phyloP scores from a whole-genome alignment of 2,113 vertebrate genomes.

The Formicarius rufipectus region DNA sequence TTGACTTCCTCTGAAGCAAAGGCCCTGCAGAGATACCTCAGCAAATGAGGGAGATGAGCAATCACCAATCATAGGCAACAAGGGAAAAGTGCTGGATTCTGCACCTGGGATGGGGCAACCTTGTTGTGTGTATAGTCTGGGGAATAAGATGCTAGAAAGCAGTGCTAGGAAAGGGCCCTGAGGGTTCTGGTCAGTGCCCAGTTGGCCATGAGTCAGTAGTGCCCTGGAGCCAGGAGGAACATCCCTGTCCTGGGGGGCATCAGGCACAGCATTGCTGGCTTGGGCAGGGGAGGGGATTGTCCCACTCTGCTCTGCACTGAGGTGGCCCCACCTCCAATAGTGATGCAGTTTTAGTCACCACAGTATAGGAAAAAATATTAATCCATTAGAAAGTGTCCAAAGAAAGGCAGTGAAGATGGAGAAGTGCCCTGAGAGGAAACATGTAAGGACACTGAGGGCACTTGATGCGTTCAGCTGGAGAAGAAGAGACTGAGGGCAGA shows the following conservation, averaged over 20 bases:
- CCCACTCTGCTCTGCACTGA: fast-evolving
- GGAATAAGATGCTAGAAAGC: not conserved
- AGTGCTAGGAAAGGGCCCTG: not conserved
- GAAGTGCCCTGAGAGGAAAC: not conserved
- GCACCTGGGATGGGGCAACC: fast-evolving
- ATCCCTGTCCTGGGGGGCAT: not conserved
- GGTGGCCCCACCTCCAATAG: fast-evolving
- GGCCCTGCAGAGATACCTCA: not conserved
- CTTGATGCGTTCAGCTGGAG: not conserved
- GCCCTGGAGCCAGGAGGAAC: not conserved
- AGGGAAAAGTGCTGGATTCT: not conserved
- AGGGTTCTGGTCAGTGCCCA: not conserved
- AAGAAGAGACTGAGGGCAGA: not conserved
- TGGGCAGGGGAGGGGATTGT: fast-evolving
- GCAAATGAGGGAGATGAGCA: not conserved
- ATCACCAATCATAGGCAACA: fast-evolving
- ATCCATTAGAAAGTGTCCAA: not conserved
- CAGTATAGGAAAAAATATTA: not conserved
- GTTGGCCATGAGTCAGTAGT: not conserved
- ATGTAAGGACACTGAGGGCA: not conserved
- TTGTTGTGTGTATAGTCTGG: fast-evolving
- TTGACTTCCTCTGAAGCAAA: not conserved
- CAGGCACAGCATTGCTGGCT: fast-evolving
- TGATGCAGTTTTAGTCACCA: fast-evolving
- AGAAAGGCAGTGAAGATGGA: not conserved